These are phyloP conservation scores for Eublepharis macularius DNA, from an alignment of 2,113 vertebrate species.

Conservation along the genomic window DNA sequence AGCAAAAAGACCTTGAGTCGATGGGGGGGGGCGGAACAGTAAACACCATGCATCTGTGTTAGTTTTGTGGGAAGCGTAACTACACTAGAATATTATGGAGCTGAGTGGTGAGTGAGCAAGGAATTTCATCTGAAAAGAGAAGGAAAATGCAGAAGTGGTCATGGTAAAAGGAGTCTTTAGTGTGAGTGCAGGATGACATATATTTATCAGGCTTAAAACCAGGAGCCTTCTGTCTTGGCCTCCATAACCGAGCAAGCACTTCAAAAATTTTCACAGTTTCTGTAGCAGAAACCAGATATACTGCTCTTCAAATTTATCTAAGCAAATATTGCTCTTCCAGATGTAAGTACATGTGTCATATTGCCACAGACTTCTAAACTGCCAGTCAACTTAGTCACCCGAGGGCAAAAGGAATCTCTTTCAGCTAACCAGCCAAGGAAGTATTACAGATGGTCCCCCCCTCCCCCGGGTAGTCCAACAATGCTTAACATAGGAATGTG, in stretches of 20 bases:
- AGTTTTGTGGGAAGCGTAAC: too few relatives aligned
- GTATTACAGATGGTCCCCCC: background rate
- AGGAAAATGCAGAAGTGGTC: background rate
- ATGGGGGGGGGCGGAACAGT: too few relatives aligned
- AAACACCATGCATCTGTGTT: too few relatives aligned
- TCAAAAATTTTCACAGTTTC: accelerated
- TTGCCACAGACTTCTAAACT: background rate
- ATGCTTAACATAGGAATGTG: background rate
- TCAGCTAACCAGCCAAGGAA: background rate
- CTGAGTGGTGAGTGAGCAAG: background rate
- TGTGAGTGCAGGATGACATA: background rate
- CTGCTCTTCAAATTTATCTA: background rate
- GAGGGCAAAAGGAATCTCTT: background rate
- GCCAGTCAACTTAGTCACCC: background rate
- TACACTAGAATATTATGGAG: too few relatives aligned
- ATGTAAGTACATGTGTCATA: background rate
- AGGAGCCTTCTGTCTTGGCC: background rate
- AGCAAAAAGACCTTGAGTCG: too few relatives aligned
- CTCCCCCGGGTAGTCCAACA: background rate
- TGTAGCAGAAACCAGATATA: background rate
- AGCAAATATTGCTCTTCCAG: background rate
- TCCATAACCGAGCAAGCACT: accelerated
- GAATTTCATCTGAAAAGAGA: background rate
- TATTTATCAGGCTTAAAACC: background rate
- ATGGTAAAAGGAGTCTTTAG: background rate